phyloP scores from a whole-genome alignment of 2,113 vertebrate species.

The Strigops habroptila region DNA sequence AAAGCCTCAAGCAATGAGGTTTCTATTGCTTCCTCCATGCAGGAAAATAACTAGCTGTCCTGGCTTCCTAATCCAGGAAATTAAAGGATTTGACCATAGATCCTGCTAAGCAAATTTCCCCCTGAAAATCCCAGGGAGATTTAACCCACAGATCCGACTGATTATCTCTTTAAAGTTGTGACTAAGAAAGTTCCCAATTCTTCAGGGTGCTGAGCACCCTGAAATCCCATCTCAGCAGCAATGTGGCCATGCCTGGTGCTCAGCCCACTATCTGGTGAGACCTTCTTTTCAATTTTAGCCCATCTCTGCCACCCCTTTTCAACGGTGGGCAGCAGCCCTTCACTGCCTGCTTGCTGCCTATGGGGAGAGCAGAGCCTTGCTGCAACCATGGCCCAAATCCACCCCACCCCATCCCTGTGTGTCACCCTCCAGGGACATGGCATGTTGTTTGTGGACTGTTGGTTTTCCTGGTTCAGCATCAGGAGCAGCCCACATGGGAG shows the following conservation, averaged over 20 bases:
- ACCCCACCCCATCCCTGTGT: rapidly evolving
- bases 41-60: neutral
- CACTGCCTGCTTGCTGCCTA: neutral
- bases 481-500: neutral
- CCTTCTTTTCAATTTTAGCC: neutral
- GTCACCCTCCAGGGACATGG: neutral
- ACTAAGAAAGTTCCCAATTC: constrained; percentile 25
- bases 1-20: neutral
- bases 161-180: constrained; percentile 42
- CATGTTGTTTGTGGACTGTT: rapidly evolving
- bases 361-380: neutral
- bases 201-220: neutral
- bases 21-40: neutral
- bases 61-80: constrained; percentile 66
- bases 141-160: constrained; percentile 25
- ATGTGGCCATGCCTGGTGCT: rapidly evolving
- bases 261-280: rapidly evolving
- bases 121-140: constrained; percentile 38
- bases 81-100: constrained; percentile 55
- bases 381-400: rapidly evolving
- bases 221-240: rapidly evolving
- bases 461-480: neutral
- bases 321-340: neutral
- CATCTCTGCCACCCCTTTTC: rapidly evolving
- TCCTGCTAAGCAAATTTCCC: constrained; percentile 42